Evolutionary conservation across 2,888 invertebrate genomes (phyloP).

Genomic region (Ochlodes sylvanus): DNA sequence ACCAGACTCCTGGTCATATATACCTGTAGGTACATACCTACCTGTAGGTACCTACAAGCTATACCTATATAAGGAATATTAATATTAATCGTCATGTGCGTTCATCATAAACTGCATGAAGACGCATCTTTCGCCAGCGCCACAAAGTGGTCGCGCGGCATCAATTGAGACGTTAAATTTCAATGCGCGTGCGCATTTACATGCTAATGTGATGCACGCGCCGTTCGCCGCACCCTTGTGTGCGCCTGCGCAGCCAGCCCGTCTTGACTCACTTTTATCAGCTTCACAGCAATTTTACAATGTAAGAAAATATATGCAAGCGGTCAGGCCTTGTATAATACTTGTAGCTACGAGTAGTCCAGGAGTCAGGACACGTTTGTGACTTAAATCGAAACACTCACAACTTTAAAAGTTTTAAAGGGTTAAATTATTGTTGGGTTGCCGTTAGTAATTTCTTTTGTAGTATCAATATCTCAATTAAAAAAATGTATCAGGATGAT

Average conservation of each 20-base stretch:
- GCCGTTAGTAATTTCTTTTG: too few species aligned
- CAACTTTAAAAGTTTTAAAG: too few species aligned
- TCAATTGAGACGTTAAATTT: slow-evolving; percentile 44
- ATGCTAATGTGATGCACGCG: slow-evolving; percentile 27
- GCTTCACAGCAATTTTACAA: slow-evolving; percentile 7
- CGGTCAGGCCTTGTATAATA: too few species aligned
- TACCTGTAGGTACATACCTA: too few species aligned
- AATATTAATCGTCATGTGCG: slow-evolving; percentile 4
- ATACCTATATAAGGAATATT: not conserved
- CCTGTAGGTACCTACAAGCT: not conserved
- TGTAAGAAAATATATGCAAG: slow-evolving; percentile 13
- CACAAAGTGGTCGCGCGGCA: slow-evolving; percentile 22
- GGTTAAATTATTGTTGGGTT: too few species aligned
- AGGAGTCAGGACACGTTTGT: too few species aligned
- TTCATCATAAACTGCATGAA: slow-evolving; percentile 25
- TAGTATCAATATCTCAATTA: too few species aligned
- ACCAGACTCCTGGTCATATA: too few species aligned
- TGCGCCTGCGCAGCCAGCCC: slow-evolving; percentile 9
- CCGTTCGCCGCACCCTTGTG: slow-evolving; percentile 25
- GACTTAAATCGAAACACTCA: too few species aligned
- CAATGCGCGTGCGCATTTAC: slow-evolving; percentile 38
- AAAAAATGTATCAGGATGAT: too few species aligned
- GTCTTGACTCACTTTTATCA: slow-evolving; percentile 36
- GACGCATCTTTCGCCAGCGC: slow-evolving; percentile 22
- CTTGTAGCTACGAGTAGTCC: too few species aligned